These are phyloP conservation scores for Orientallactaga bullata DNA, from an alignment of 2,113 vertebrate species.

Conservation along the genomic window DNA sequence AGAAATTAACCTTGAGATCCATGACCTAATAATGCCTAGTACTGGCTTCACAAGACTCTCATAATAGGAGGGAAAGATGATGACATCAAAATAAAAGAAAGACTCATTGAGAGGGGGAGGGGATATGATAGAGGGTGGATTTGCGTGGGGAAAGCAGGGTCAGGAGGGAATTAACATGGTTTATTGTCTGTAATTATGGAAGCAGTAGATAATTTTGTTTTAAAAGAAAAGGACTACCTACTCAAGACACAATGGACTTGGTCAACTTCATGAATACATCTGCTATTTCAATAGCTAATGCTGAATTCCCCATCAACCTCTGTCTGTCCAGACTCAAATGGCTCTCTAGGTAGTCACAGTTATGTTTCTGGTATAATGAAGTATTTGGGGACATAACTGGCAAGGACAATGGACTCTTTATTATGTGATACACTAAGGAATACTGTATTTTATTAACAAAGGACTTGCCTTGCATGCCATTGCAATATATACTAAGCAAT, in stretches of 20 bases:
- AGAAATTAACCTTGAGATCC: no score
- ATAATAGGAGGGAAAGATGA: no score
- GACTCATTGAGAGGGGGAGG: no score
- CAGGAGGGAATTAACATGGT: no score
- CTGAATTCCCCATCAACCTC: not conserved
- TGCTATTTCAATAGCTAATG: not conserved
- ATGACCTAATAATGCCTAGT: no score
- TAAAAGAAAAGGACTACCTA: not conserved
- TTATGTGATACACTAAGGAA: not conserved
- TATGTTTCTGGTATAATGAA: not conserved
- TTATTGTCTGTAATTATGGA: no score
- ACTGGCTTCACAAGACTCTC: no score
- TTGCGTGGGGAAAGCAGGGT: no score
- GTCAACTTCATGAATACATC: not conserved
- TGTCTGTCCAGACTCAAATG: not conserved
- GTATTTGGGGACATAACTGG: not conserved
- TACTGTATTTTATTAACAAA: not conserved
- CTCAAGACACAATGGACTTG: not conserved
- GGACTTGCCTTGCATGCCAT: not conserved
- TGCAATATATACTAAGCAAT: slow-evolving; percentile 26
- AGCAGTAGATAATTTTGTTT: no score
- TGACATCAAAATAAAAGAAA: no score
- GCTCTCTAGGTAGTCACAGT: not conserved
- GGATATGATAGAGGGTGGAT: no score
- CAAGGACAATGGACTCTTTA: not conserved